Conservation (phyloP, 2,888 invertebrate species). For the Adineta ricciae region DNA sequence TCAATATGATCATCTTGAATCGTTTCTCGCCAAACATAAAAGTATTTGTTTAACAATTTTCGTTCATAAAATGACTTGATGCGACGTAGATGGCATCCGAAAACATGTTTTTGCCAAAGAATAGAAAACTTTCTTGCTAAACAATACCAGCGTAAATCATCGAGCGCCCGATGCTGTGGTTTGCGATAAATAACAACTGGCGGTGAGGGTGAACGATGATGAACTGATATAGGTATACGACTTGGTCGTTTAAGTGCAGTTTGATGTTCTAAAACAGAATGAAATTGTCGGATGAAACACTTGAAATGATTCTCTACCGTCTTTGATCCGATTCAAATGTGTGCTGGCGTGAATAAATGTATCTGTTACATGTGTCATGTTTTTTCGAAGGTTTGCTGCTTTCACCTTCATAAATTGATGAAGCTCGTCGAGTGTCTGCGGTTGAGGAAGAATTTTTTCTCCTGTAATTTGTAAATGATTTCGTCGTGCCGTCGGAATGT, state of each 20-base stretch:
- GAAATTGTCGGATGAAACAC: no score
- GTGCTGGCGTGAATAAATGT: conserved; percentile 11
- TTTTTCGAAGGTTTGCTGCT: not conserved
- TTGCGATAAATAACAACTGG: not conserved
- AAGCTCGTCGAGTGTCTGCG: not conserved
- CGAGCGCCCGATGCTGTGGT: not conserved
- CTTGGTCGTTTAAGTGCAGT: not conserved
- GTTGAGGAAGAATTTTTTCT: not conserved
- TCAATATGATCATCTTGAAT: not conserved
- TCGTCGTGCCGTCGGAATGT: not conserved
- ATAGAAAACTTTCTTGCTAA: conserved; percentile 14
- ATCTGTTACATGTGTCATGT: not conserved
- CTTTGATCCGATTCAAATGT: not conserved
- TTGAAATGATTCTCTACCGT: not conserved
- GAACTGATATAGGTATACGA: not conserved
- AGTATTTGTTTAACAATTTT: not conserved
- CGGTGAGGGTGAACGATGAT: conserved; percentile 15
- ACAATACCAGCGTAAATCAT: not conserved
- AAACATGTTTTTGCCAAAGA: not conserved
- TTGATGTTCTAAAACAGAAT: not conserved
- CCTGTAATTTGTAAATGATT: not conserved
- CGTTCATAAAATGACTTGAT: not conserved
- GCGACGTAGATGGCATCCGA: not conserved
- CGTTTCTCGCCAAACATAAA: not conserved
- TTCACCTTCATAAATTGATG: conserved; percentile 1